Conservation (phyloP, 2,113 vertebrate species). For the Tonatia bakeri region DNA sequence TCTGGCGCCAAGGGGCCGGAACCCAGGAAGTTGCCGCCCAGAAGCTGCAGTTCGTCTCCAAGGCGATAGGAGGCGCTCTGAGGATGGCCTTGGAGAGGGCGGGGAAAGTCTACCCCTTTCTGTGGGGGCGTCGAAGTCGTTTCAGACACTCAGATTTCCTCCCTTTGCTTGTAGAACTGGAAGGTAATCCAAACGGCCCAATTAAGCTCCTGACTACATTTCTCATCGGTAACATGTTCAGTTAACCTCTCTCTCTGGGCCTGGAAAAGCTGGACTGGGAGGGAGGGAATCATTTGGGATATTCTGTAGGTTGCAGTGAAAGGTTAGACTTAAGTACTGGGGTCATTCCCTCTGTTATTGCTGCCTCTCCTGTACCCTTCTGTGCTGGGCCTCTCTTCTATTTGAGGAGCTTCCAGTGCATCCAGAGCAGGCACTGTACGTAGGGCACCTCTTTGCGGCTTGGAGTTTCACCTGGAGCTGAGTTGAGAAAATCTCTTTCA, state of each 20-base stretch:
- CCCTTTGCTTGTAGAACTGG: not conserved
- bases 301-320: not conserved
- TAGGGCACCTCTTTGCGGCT: not conserved
- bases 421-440: not conserved
- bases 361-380: not conserved
- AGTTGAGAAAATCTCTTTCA: not conserved
- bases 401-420: not conserved
- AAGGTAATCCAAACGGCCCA: not conserved
- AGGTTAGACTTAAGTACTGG: not conserved
- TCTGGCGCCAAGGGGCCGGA: not conserved
- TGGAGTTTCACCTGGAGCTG: not conserved
- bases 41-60: not conserved
- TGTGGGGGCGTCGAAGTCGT: not conserved
- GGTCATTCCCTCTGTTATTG: not conserved
- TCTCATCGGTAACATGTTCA: not conserved
- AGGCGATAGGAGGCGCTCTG: constrained; percentile 63
- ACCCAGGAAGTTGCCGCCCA: constrained; percentile 60
- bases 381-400: not conserved
- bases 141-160: not conserved
- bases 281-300: not conserved
- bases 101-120: not conserved
- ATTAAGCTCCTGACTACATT: not conserved
- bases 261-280: not conserved
- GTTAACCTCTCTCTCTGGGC: not conserved
- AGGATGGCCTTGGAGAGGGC: constrained; percentile 45